Base-by-base conservation (phyloP, 1,140 invertebrate species). In the Dreissena polymorpha region DNA sequence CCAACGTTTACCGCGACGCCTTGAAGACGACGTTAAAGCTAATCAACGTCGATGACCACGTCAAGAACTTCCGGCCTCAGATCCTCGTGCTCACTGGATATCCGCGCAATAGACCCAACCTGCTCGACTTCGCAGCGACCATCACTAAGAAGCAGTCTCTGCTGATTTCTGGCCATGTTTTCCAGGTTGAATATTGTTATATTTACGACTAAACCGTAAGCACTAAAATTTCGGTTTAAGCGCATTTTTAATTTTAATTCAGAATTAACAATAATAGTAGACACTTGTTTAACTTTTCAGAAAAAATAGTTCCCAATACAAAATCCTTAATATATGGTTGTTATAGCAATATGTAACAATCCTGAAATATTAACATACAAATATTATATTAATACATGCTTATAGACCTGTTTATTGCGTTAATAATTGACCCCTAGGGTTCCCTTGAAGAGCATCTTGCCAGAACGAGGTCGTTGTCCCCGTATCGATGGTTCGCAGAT, bases 51-150 rank as follows among this genome's bases (percentile, higher is more conserved):
- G 96, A 98, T 84, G 98, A 99, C 77, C 98, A 99, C 90, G 97
- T 99, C 0, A 99, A 99, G 93, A 99, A 99, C 93, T 99, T 97
- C 91, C 94, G 97, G 86, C 98, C 98, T 0, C 96, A 97, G 93
- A 95, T 99, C 81, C 92, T 99, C 18, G 97, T 98, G 13, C 93
- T 99, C 16, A 96, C 96, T 7, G 98, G 98, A 0, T 94, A 96
- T 89, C 98, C 98, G 0, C 96, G 95, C 63, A 94, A 96, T 25
- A 94, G 98, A 67, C 96, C 97, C 0, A 95, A 96, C 0, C 94
- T 99, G 0, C 95, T 98, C 0, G 97, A 99, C 90, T 97, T 99
- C 92, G 96, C 96, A 39, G 95, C 98, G 90, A 95, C 96, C 25
- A 95, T 99, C 27, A 98, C 97, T 0, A 99, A 99, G 90, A 97